These are phyloP conservation scores for Microchirus variegatus DNA, from an alignment of 2,797 vertebrate species.

Conservation along the genomic window DNA sequence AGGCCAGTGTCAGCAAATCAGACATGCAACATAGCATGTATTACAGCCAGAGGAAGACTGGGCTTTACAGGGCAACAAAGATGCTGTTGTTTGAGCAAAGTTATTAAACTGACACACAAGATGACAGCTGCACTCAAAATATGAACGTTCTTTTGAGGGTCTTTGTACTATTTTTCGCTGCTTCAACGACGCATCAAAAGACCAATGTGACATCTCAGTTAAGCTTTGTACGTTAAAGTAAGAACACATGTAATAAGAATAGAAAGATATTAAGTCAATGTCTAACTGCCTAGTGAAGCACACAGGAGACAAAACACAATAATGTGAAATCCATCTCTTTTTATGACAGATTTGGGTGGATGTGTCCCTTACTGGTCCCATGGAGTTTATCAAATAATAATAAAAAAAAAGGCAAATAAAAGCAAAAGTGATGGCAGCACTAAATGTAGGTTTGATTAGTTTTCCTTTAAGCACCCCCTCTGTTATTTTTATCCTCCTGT, in stretches of 20 bases:
- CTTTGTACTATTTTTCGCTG: constrained; percentile 37
- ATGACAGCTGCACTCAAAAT: constrained; percentile 31
- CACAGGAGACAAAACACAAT: constrained; percentile 6
- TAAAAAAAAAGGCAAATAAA: constrained; percentile 18
- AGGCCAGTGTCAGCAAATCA: constrained; percentile 54
- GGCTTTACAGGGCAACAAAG: constrained; percentile 9
- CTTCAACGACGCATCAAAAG: constrained; percentile 8
- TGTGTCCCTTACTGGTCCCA: constrained; percentile 22
- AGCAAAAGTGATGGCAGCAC: constrained; percentile 14
- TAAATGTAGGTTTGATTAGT: constrained; percentile 13
- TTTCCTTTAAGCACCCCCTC: constrained; percentile 21
- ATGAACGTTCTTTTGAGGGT: constrained; percentile 23
- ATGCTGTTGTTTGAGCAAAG: constrained; percentile 28
- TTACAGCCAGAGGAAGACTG: constrained; percentile 33
- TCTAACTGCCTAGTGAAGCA: background rate
- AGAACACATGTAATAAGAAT: background rate
- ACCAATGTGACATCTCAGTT: constrained; percentile 7
- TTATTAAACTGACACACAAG: constrained; percentile 32
- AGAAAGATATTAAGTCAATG: background rate
- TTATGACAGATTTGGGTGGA: constrained; percentile 22
- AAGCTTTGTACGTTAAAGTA: constrained; percentile 8
- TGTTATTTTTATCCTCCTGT: constrained; percentile 15
- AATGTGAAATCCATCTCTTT: constrained; percentile 26
- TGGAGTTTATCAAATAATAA: constrained; percentile 13
- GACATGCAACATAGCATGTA: constrained; percentile 35